These are phyloP conservation scores for Hermatobates lingyangjiaoensis DNA, from an alignment of 1,140 invertebrate species.

Conservation along the genomic window DNA sequence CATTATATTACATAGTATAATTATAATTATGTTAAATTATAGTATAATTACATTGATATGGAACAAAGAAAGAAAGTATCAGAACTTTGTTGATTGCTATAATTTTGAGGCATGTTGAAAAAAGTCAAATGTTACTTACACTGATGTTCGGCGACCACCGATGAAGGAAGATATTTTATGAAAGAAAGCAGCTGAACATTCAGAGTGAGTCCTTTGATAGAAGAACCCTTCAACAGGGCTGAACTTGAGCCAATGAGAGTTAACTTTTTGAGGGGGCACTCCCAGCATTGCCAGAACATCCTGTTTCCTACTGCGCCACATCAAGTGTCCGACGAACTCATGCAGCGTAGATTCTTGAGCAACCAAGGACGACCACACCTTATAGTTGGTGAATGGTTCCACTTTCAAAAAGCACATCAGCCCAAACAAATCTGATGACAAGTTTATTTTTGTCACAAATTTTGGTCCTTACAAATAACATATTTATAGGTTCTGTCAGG, in stretches of 20 bases:
- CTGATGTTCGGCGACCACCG: too few relatives aligned
- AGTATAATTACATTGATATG: too few relatives aligned
- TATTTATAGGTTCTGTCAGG: too few relatives aligned
- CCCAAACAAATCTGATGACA: conserved; percentile 42
- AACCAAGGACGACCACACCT: not conserved
- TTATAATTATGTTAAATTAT: too few relatives aligned
- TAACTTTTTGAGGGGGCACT: conserved; percentile 28
- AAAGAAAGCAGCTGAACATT: conserved; percentile 20
- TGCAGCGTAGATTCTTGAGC: conserved; percentile 24
- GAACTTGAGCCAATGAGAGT: conserved; percentile 27
- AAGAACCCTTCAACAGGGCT: conserved; percentile 32
- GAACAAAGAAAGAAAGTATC: too few relatives aligned
- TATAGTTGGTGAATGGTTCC: conserved; percentile 27
- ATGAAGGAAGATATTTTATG: conserved; percentile 10
- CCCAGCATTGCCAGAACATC: conserved; percentile 34
- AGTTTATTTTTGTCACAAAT: conserved; percentile 7
- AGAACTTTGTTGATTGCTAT: too few relatives aligned
- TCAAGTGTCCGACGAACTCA: conserved; percentile 33
- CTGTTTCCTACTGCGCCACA: conserved; percentile 50
- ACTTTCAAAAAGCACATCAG: conserved; percentile 46
- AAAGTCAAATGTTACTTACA: too few relatives aligned
- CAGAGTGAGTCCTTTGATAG: conserved; percentile 28
- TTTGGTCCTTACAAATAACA: conserved; percentile 1
- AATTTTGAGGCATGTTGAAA: too few relatives aligned
- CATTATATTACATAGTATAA: too few relatives aligned